These are phyloP conservation scores for Cephalopterus ornatus DNA, from an alignment of 2,113 vertebrate genomes.

Conservation along the genomic window DNA sequence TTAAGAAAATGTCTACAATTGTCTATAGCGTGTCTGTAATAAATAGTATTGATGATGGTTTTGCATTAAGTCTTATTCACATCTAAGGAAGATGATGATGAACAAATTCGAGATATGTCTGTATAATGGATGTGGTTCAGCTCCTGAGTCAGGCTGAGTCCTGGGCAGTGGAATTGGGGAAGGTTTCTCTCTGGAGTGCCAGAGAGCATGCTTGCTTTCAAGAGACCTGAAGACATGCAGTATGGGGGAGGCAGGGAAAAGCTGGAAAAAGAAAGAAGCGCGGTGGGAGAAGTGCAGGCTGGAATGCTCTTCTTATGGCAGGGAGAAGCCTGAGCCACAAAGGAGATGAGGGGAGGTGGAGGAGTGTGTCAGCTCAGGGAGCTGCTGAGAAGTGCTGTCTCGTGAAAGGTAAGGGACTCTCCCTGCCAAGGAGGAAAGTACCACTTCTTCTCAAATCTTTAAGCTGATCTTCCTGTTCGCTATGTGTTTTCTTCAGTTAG, in stretches of 20 bases:
- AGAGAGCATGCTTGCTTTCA: neutral
- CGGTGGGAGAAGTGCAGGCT: rapidly evolving
- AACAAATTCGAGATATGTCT: neutral
- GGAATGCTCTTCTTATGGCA: rapidly evolving
- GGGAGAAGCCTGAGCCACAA: neutral
- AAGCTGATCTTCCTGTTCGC: neutral
- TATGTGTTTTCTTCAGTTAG: neutral
- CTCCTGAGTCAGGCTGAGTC: neutral
- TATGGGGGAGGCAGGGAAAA: neutral
- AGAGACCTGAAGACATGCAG: neutral
- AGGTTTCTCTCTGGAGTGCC: neutral
- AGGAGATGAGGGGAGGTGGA: neutral
- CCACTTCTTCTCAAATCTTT: neutral
- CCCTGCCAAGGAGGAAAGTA: no score
- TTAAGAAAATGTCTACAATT: neutral
- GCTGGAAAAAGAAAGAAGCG: neutral
- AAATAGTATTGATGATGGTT: neutral
- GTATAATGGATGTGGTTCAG: rapidly evolving
- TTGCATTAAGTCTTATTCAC: neutral
- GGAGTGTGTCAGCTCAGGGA: neutral
- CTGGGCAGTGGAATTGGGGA: neutral
- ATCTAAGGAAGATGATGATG: neutral
- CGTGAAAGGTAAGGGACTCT: neutral
- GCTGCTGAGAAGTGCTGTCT: neutral
- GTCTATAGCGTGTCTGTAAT: neutral